Percentiles rank a stretch among this genome's conserved stretches.
These are phyloP conservation scores for Augiades crinisus DNA, from an alignment of 2,888 invertebrate species.

Conservation along the genomic window DNA sequence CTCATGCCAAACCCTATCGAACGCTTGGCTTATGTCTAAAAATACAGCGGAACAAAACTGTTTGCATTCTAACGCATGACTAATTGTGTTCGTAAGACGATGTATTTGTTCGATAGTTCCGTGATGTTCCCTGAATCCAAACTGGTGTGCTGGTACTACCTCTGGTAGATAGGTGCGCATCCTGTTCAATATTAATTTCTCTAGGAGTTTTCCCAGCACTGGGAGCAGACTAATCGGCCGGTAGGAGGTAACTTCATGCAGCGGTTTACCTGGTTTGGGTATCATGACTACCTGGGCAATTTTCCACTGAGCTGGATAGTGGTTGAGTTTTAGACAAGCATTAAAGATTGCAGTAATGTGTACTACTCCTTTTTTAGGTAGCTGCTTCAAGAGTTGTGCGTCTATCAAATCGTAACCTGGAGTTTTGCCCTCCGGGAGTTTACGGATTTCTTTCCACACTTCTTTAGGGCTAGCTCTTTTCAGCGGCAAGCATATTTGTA, in stretches of 20 bases:
- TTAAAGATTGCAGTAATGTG: conserved; percentile 5
- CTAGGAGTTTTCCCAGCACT: conserved; percentile 12
- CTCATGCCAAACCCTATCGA: conserved; percentile 27
- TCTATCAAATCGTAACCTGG: conserved; percentile 19
- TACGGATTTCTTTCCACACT: no score
- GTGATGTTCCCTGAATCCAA: conserved; percentile 27
- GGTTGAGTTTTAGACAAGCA: conserved; percentile 3
- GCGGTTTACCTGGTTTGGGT: conserved; percentile 9
- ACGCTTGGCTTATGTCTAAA: conserved; percentile 27
- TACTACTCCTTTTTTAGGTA: conserved; percentile 16
- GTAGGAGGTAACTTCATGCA: conserved; percentile 5
- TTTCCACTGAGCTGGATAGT: conserved; percentile 21
- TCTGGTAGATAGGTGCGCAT: background rate
- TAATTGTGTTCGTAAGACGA: conserved; percentile 23
- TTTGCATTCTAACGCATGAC: conserved; percentile 20
- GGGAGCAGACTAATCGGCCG: conserved; percentile 10
- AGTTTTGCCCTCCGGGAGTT: no score
- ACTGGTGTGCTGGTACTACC: conserved; percentile 25
- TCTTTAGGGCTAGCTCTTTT: no score
- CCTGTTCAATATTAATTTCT: conserved; percentile 3
- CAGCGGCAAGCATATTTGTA: no score
- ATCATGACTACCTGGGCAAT: conserved; percentile 19
- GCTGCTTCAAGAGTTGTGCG: conserved; percentile 6
- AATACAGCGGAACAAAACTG: conserved; percentile 26
- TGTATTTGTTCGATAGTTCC: conserved; percentile 29